A percentile compares a stretch with the other conserved stretches of the same genome.
Evolutionary conservation across 2,797 vertebrate species (phyloP).

Genomic region (Luscinia luscinia): DNA sequence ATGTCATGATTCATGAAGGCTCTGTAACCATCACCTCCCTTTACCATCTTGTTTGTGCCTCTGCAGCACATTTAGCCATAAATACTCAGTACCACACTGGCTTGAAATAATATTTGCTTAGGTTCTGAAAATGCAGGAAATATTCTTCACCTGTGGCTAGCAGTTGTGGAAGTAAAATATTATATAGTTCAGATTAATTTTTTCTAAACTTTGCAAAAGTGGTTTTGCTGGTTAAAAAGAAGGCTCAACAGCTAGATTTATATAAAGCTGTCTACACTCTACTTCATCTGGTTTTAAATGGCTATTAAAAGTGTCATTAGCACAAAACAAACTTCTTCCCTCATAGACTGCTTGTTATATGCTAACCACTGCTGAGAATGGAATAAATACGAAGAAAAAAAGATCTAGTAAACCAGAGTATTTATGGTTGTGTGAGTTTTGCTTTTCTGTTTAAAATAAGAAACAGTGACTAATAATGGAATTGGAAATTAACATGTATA

Average conservation of each 20-base stretch:
- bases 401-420: not conserved
- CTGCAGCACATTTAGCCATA: not conserved
- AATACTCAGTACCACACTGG: not conserved
- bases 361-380: not conserved
- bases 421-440: not conserved
- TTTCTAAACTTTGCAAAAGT: not conserved
- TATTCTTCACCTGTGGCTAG: not conserved
- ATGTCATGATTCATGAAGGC: not conserved
- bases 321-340: not conserved
- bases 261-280: not conserved
- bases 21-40: not conserved
- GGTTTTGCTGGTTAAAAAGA: not conserved
- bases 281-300: not conserved
- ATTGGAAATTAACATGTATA: not conserved
- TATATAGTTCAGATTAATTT: not conserved
- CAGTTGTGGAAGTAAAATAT: not conserved
- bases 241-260: not conserved
- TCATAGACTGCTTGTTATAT: not conserved
- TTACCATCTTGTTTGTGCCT: not conserved
- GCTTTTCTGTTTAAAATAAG: not conserved
- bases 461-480: not conserved
- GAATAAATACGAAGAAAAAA: not conserved
- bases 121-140: constrained; percentile 15
- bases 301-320: not conserved
- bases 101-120: constrained; percentile 17